phyloP scores from a whole-genome alignment of 2,113 vertebrate genomes.

The Macrotus californicus region DNA sequence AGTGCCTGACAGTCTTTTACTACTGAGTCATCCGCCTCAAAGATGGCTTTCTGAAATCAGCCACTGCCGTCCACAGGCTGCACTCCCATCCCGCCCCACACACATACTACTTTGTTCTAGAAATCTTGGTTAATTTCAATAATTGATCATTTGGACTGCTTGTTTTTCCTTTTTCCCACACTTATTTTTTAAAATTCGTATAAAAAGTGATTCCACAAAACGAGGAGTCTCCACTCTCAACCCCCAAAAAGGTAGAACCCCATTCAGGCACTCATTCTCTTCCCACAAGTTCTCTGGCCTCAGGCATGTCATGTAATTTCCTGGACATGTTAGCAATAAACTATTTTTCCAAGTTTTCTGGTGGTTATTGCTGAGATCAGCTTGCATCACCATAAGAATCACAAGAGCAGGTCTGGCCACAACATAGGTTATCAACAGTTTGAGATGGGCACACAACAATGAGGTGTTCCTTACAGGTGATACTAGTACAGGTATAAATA shows the following conservation, averaged over 20 bases:
- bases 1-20: not conserved
- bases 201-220: not conserved
- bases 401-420: not conserved
- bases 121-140: not conserved
- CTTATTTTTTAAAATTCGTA: not conserved
- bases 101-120: not conserved
- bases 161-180: not conserved
- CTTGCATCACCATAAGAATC: not conserved
- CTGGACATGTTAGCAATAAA: not conserved
- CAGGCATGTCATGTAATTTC: not conserved
- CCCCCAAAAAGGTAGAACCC: not conserved
- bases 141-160: not conserved
- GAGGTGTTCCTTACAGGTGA: not conserved
- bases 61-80: not conserved
- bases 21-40: not conserved
- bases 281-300: not conserved
- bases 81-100: too few species aligned
- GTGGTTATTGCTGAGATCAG: not conserved
- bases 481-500: not conserved
- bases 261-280: not conserved
- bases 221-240: accelerated
- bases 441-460: not conserved
- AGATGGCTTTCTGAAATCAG: not conserved
- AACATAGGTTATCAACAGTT: not conserved
- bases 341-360: not conserved